Conservation (phyloP, 2,888 invertebrate genomes). For the Tolmerus cingulatus region DNA sequence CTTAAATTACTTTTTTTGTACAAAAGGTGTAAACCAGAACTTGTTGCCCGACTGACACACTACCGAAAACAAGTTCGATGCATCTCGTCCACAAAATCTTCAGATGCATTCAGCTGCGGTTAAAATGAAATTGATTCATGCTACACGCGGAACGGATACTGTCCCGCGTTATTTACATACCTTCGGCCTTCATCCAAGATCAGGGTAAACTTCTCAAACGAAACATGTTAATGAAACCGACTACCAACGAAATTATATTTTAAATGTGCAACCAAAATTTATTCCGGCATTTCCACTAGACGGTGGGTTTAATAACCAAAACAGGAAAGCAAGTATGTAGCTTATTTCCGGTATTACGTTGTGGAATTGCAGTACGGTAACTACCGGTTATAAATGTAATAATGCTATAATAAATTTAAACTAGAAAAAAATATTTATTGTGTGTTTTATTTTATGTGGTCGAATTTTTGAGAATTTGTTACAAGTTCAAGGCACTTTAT, state of each 20-base stretch:
- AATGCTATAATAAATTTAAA: background rate
- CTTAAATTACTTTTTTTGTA: background rate
- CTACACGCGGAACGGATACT: background rate
- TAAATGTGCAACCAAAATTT: background rate
- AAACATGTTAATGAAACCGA: background rate
- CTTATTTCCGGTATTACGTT: background rate
- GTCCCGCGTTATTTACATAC: background rate
- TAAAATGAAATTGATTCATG: background rate
- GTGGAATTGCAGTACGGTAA: background rate
- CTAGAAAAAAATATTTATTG: background rate
- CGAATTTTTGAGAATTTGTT: background rate
- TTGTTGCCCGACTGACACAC: background rate
- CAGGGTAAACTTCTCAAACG: background rate
- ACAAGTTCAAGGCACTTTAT: background rate
- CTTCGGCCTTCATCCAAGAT: background rate
- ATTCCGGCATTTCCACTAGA: background rate
- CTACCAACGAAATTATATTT: background rate
- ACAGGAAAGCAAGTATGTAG: background rate
- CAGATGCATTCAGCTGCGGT: background rate
- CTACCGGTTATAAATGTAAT: background rate
- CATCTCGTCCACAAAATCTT: background rate
- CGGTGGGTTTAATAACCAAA: background rate
- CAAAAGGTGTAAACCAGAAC: background rate
- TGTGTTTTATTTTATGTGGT: background rate
- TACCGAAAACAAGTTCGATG: background rate